A percentile compares a stretch with the other conserved stretches of the same genome.
These are phyloP conservation scores for Serinus canaria DNA, from an alignment of 2,113 vertebrate species.

Conservation along the genomic window DNA sequence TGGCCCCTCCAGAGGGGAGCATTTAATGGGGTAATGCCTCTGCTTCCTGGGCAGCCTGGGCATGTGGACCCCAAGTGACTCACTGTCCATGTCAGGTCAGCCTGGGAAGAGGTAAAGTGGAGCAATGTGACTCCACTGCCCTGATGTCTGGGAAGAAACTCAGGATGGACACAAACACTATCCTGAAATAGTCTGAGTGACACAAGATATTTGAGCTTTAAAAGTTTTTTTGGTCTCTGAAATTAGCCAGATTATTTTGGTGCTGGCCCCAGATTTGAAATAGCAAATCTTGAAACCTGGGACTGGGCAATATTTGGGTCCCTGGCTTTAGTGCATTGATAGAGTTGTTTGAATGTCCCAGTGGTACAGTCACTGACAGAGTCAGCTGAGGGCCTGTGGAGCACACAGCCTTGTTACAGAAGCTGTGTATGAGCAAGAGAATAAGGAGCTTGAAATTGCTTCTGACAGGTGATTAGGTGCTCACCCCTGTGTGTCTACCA, in stretches of 20 bases:
- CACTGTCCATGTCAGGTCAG: not conserved
- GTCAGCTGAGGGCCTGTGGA: not conserved
- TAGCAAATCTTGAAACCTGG: not conserved
- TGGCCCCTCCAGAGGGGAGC: not conserved
- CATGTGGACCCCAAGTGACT: not conserved
- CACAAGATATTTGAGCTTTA: conserved; percentile 1
- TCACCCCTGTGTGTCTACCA: not conserved
- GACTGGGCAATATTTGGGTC: not conserved
- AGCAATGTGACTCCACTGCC: not conserved
- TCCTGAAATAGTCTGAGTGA: conserved; percentile 2
- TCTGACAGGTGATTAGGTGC: conserved; percentile 6
- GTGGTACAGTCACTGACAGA: not conserved
- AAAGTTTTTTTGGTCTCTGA: not conserved
- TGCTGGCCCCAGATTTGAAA: conserved; percentile 12
- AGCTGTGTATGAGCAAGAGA: accelerated
- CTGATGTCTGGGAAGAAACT: not conserved
- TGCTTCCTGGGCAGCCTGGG: not conserved
- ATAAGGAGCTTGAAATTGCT: conserved; percentile 5
- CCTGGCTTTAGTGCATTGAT: not conserved
- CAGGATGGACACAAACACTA: not conserved
- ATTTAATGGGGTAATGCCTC: not conserved
- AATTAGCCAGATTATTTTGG: conserved; percentile 38
- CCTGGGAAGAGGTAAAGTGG: not conserved
- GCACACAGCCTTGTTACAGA: not conserved
- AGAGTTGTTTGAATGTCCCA: not conserved